Conservation (phyloP, 2,797 vertebrate genomes). For the Coracias cyanogaster region DNA sequence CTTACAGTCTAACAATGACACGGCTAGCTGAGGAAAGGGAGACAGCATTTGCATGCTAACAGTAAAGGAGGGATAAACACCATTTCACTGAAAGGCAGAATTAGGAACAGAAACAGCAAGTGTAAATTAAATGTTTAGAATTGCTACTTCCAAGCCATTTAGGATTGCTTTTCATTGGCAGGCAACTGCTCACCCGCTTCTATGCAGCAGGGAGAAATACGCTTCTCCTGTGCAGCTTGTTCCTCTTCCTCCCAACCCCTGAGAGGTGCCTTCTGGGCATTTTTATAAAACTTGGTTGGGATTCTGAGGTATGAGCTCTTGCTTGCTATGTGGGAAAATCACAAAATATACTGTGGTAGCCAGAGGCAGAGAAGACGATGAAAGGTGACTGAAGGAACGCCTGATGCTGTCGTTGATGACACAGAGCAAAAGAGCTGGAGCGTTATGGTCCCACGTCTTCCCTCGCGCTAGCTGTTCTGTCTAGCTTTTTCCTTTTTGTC, state of each 20-base stretch:
- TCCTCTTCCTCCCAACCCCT: background rate
- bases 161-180: constrained; percentile 40
- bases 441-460: fast-evolving
- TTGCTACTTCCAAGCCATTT: constrained; percentile 38
- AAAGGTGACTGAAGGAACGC: background rate
- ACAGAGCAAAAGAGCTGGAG: background rate
- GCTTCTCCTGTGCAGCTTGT: background rate
- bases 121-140: constrained; percentile 62
- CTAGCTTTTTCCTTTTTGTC: background rate
- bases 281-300: background rate
- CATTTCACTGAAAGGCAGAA: constrained; percentile 39
- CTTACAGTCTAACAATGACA: background rate
- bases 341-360: background rate
- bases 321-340: background rate
- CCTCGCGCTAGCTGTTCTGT: background rate
- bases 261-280: background rate
- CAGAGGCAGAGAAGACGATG: constrained; percentile 29
- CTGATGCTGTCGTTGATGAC: background rate
- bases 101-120: constrained; percentile 28
- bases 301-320: background rate
- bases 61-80: constrained; percentile 49
- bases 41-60: constrained; percentile 32
- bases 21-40: background rate
- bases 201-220: background rate
- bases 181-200: background rate